Conservation (phyloP, 1,140 invertebrate genomes). For the Aphidius ervi region DNA sequence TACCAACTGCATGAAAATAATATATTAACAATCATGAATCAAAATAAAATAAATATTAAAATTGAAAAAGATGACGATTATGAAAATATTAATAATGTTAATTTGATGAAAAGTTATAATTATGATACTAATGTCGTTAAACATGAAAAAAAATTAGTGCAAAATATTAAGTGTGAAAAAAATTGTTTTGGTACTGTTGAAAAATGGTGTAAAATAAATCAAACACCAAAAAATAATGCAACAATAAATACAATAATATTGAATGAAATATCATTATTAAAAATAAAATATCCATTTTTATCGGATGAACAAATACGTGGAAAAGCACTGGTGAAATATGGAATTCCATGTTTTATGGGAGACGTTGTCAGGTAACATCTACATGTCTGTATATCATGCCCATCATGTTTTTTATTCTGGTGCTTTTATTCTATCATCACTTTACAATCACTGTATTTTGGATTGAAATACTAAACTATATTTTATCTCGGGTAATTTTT, state of each 20-base stretch:
- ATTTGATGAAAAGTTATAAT: neutral
- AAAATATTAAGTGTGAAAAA: constrained; percentile 11
- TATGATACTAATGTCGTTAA: neutral
- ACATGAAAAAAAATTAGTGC: neutral
- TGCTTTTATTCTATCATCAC: neutral
- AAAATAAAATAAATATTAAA: constrained; percentile 1
- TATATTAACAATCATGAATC: too few species aligned
- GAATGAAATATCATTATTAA: constrained; percentile 14
- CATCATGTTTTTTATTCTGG: neutral
- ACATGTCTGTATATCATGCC: neutral
- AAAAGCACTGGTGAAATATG: constrained; percentile 22
- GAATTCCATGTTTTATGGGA: constrained; percentile 24
- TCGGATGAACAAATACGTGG: constrained; percentile 22
- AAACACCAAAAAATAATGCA: neutral
- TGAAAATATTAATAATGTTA: neutral
- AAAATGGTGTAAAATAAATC: constrained; percentile 13
- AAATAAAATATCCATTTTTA: constrained; percentile 24
- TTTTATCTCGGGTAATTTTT: too few species aligned
- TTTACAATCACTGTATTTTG: neutral
- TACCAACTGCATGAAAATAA: too few species aligned
- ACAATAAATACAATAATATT: constrained; percentile 18
- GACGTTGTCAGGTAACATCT: constrained; percentile 15
- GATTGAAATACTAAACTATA: neutral
- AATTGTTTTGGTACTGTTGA: constrained; percentile 19
- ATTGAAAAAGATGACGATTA: constrained; percentile 15